Evolutionary conservation across 35 echinoderm and acorn worm species (phyloP), one percentile per base, ranked within the genome.

Genomic region (Anneissia japonica): DNA sequence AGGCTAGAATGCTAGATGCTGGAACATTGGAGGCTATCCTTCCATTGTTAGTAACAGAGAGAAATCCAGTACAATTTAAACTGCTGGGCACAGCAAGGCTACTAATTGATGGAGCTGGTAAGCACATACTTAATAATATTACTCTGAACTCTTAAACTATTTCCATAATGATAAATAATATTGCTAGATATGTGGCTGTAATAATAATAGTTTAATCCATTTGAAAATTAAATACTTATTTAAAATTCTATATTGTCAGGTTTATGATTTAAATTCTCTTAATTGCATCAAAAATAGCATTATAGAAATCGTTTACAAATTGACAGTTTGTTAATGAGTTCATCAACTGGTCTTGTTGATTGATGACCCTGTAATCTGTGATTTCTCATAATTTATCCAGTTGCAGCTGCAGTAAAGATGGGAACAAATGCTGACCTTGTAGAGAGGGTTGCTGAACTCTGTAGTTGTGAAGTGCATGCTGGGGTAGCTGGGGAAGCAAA

Each of bases 401-500:
- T 79, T 39, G 91, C 88, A 43, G 90, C 92, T 16, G 88, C 95
- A 37, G 81, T 93, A 31, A 81, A 93, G 73, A 73, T 97, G 38
- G 95, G 95, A 41, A 75, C 88, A 74, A 97, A 88, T 43, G 83
- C 74, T 82, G 88, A 88, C 30, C 91, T 97, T 75, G 83, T 97
- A 9, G 77, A 86, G 55, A 72, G 95, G 56, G 91, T 97, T 30
- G 88, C 86, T 0, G 95, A 97, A 72, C 86, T 97, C 35, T 91
- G 91, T 89, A 89, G 75, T 9, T 93, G 91, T 84, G 84, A 93
- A 77, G 93, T 93, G 26, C 95, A 97, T 81, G 90, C 95, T 73
- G 95, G 95, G 13, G 95, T 97, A 14, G 81, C 92, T 46, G 95
- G 95, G 83, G 95, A 97, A 51, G 95, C 95, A 23, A 97, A 90